Evolutionary conservation across 2,113 vertebrate species (phyloP).

Genomic region (Rafetus swinhoei): DNA sequence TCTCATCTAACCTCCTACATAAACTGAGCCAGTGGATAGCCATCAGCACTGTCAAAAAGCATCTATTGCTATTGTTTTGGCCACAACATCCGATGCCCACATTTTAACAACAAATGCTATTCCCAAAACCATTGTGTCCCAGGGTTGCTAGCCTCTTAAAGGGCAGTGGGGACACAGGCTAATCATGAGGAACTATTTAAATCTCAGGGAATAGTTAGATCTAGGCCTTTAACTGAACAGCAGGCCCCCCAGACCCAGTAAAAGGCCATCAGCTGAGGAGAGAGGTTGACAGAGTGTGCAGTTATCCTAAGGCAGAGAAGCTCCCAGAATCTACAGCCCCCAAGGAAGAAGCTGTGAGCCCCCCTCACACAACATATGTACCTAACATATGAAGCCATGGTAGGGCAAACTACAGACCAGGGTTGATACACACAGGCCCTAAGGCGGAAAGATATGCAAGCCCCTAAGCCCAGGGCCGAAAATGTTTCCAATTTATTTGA

Average conservation of each 20-base stretch:
- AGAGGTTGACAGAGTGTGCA: not conserved
- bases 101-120: conserved; percentile 47
- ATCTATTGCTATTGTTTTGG: conserved; percentile 5
- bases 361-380: not conserved
- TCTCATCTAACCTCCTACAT: not conserved
- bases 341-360: not conserved
- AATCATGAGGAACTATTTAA: not conserved
- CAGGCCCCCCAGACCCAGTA: not conserved
- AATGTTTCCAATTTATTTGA: not conserved
- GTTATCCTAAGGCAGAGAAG: not conserved
- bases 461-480: not conserved
- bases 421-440: not conserved
- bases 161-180: not conserved
- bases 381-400: not conserved
- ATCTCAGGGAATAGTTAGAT: not conserved
- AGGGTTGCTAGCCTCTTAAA: not conserved
- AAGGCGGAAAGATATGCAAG: not conserved
- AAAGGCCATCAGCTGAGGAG: not conserved
- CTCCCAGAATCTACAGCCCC: not conserved
- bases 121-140: not conserved
- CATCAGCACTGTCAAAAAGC: too few species aligned
- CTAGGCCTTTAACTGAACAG: too few species aligned
- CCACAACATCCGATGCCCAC: not conserved
- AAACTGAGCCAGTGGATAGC: not conserved
- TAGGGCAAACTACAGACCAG: too few species aligned